A percentile compares a stretch with the other conserved stretches of the same genome.
Conservation (phyloP, 2,113 vertebrate species). For the Lathamus discolor region DNA sequence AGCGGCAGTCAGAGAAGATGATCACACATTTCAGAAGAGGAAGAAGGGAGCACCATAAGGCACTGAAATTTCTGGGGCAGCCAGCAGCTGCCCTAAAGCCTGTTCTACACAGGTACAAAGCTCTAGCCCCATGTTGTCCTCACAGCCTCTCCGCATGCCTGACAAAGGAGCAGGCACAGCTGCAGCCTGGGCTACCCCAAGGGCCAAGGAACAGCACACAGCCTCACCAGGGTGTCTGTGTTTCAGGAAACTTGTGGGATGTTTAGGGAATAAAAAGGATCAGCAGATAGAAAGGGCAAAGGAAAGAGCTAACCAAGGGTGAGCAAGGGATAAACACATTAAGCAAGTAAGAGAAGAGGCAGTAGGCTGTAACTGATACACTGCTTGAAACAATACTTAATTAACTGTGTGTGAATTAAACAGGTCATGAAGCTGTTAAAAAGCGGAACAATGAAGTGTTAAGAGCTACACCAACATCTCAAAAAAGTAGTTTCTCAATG, state of each 20-base stretch:
- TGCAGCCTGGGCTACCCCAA: not conserved
- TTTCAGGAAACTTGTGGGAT: not conserved
- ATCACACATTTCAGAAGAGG: not conserved
- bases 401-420: conserved; percentile 53
- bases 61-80: not conserved
- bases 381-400: conserved; percentile 39
- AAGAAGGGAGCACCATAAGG: not conserved
- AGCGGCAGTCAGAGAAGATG: not conserved
- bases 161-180: not conserved
- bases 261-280: not conserved
- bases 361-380: conserved; percentile 50
- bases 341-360: conserved; percentile 42
- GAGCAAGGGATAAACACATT: conserved; percentile 26
- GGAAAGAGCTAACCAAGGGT: not conserved
- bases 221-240: not conserved
- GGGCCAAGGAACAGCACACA: not conserved
- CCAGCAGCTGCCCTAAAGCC: not conserved
- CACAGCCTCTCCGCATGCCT: not conserved
- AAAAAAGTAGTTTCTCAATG: not conserved
- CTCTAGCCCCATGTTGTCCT: not conserved
- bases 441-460: not conserved
- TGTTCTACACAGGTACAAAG: not conserved
- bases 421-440: conserved; percentile 47
- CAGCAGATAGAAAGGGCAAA: conserved; percentile 8
- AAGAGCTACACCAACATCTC: not conserved